Conservation (phyloP, 2,888 invertebrate species). For the Megastigmus dorsalis region DNA sequence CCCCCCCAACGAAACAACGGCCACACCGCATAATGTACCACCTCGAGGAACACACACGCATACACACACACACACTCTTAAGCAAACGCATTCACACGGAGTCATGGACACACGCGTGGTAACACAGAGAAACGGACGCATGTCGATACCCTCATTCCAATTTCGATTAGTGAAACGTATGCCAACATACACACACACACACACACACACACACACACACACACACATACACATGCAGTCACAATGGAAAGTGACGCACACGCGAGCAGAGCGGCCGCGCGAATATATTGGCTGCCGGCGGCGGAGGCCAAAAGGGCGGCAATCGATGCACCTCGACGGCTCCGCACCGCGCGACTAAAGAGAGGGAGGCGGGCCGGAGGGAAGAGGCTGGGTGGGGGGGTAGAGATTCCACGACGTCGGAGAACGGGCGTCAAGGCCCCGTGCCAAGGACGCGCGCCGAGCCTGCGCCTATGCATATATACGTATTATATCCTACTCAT, state of each 20-base stretch:
- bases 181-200: background rate
- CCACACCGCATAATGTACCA: too few relatives aligned
- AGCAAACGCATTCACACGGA: background rate
- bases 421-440: conserved; percentile 53
- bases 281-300: background rate
- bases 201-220: background rate
- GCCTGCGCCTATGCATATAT: too few relatives aligned
- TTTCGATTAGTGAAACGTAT: conserved; percentile 7
- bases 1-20: too few relatives aligned
- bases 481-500: too few relatives aligned
- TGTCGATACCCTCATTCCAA: conserved; percentile 36
- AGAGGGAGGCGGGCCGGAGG: background rate
- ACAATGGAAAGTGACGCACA: conserved; percentile 35
- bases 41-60: too few relatives aligned
- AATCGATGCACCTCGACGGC: conserved; percentile 32
- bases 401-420: conserved; percentile 7
- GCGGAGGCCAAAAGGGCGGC: background rate
- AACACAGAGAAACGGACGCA: too few relatives aligned
- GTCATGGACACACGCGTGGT: too few relatives aligned
- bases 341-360: background rate
- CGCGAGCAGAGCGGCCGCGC: background rate
- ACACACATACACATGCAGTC: background rate
- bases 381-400: conserved; percentile 27
- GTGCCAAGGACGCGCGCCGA: conserved; percentile 45
- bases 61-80: background rate